Conservation (phyloP, 2,888 invertebrate genomes). For the Dyspetes luteomarginatus region DNA sequence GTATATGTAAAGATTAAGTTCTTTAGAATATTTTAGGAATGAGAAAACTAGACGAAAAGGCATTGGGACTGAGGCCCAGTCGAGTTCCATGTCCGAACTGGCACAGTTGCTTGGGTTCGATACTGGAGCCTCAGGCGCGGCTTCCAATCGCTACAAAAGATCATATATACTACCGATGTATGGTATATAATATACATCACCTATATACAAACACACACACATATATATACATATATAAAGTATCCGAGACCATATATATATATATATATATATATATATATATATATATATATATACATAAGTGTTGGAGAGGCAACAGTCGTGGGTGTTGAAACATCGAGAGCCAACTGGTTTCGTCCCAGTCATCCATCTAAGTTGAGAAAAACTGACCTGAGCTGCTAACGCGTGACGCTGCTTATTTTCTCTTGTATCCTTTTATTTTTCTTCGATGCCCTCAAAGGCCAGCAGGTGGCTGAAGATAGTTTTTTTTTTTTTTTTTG, state of each 20-base stretch:
- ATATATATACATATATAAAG: no score
- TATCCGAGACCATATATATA: no score
- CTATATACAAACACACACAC: background rate
- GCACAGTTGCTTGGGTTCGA: background rate
- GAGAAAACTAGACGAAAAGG: background rate
- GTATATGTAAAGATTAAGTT: no score
- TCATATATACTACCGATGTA: background rate
- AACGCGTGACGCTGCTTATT: slow-evolving; percentile 45
- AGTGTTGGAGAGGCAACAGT: background rate
- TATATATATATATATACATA: background rate
- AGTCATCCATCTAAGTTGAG: slow-evolving; percentile 40
- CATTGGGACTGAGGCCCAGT: background rate
- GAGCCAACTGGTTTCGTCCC: slow-evolving; percentile 40
- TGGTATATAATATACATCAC: background rate
- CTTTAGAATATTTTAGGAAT: background rate
- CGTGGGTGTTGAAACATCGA: slow-evolving; percentile 52
- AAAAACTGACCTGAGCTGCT: slow-evolving; percentile 52
- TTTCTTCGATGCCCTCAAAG: slow-evolving; percentile 18
- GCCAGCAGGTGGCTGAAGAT: slow-evolving; percentile 29
- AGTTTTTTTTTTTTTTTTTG: background rate
- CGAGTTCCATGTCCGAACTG: background rate
- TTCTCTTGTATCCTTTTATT: background rate
- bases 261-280: background rate
- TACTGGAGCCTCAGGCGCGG: slow-evolving; percentile 7
- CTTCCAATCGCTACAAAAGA: slow-evolving; percentile 24